A percentile compares a stretch with the other conserved stretches of the same genome.
Evolutionary conservation across 2,113 vertebrate species (phyloP).

Genomic region (Meriones unguiculatus): DNA sequence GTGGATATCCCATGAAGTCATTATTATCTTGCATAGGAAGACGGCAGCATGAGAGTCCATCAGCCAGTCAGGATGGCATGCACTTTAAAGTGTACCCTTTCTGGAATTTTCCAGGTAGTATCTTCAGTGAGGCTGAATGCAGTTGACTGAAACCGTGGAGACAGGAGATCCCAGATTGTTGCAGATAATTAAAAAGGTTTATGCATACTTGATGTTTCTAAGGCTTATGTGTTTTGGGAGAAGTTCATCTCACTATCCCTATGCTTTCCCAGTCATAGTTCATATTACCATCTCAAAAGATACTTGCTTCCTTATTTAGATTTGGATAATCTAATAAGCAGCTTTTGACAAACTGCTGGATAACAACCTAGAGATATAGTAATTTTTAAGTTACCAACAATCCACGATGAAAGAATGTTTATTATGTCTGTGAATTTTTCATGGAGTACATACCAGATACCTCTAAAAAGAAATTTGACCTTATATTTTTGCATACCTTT

Average conservation of each 20-base stretch:
- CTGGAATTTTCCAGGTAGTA: neutral
- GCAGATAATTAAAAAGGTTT: neutral
- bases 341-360: neutral
- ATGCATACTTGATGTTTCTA: neutral
- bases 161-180: neutral
- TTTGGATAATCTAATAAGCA: slow-evolving; percentile 1
- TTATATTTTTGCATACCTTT: neutral
- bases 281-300: neutral
- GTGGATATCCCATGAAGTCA: neutral
- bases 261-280: neutral
- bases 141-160: neutral
- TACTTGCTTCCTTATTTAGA: neutral
- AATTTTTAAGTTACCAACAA: neutral
- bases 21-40: neutral
- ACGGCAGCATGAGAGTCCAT: neutral
- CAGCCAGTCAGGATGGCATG: neutral
- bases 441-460: neutral
- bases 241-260: neutral
- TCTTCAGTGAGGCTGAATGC: neutral
- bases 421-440: neutral
- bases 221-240: neutral
- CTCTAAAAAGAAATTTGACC: neutral
- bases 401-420: neutral
- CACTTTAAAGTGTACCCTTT: neutral
- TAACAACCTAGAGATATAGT: neutral